These are phyloP conservation scores for Spicauda simplicius DNA, from an alignment of 2,888 invertebrate species.

Conservation along the genomic window DNA sequence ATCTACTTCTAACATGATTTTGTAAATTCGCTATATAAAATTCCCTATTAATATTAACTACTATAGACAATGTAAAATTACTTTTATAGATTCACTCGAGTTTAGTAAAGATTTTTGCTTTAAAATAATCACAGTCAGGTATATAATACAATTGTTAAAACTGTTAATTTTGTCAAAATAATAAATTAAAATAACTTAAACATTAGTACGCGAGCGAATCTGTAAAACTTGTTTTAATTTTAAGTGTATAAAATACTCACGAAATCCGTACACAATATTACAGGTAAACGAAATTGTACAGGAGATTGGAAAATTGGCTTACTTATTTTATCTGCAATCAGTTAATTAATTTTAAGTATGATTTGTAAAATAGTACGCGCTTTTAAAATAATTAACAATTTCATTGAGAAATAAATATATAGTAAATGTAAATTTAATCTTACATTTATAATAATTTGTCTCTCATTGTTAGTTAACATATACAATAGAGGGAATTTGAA, in stretches of 20 bases:
- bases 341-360: no score
- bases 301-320: background rate
- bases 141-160: conserved; percentile 18
- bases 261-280: conserved; percentile 13
- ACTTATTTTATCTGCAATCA: background rate
- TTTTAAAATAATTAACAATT: no score
- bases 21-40: conserved; percentile 57
- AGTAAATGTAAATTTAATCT: no score
- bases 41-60: conserved; percentile 39
- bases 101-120: conserved; percentile 17
- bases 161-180: background rate
- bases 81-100: conserved; percentile 33
- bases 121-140: conserved; percentile 24
- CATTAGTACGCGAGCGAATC: background rate
- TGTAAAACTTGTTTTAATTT: background rate
- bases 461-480: no score
- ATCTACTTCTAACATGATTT: conserved; percentile 43
- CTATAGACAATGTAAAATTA: conserved; percentile 19
- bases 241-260: conserved; percentile 1
- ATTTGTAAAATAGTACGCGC: no score
- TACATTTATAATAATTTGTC: no score
- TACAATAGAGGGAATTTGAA: no score
- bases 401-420: no score
- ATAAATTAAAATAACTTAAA: conserved; percentile 17
- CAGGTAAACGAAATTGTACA: background rate